A percentile compares a stretch with the other conserved stretches of the same genome.
phyloP scores from a whole-genome alignment of 2,797 vertebrate species.

The Schizothorax lantsangensis region DNA sequence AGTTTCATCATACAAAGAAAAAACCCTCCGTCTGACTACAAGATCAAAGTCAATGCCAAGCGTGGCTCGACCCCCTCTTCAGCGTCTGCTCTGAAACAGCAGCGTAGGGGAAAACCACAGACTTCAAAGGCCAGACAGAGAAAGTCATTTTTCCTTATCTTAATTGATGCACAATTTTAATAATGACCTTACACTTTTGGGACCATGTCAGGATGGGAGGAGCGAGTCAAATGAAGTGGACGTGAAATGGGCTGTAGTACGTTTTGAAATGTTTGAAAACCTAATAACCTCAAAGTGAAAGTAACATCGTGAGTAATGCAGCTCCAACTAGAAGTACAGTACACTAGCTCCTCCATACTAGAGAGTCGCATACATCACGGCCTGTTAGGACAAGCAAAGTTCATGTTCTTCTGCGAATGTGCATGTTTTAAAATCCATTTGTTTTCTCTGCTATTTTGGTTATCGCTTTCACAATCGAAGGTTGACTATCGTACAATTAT shows the following conservation, averaged over 20 bases:
- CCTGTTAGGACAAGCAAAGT: slow-evolving; percentile 26
- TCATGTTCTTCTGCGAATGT: background rate
- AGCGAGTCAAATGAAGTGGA: slow-evolving; percentile 16
- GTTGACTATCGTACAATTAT: slow-evolving; percentile 13
- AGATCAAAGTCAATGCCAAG: slow-evolving; percentile 76
- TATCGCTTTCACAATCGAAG: slow-evolving; percentile 40
- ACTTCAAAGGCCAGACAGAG: slow-evolving; percentile 83
- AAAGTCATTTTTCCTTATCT: slow-evolving; percentile 86
- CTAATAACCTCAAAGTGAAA: slow-evolving; percentile 35
- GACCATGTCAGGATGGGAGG: slow-evolving; percentile 70
- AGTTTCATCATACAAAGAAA: slow-evolving; percentile 64
- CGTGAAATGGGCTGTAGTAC: slow-evolving; percentile 25
- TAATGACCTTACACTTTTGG: slow-evolving; percentile 84
- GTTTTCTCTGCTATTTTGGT: slow-evolving; percentile 34
- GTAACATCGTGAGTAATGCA: slow-evolving; percentile 10
- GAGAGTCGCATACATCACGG: background rate
- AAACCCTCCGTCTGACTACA: slow-evolving; percentile 59
- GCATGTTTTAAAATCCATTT: slow-evolving; percentile 12
- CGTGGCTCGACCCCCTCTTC: background rate
- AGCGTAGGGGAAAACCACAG: slow-evolving; percentile 73
- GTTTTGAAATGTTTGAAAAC: background rate
- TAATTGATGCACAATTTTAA: slow-evolving; percentile 85
- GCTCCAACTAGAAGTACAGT: background rate
- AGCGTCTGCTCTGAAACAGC: slow-evolving; percentile 69
- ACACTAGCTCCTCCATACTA: slow-evolving; percentile 4